phyloP scores from a whole-genome alignment of 2,113 vertebrate species.

The Pardalotus punctatus region DNA sequence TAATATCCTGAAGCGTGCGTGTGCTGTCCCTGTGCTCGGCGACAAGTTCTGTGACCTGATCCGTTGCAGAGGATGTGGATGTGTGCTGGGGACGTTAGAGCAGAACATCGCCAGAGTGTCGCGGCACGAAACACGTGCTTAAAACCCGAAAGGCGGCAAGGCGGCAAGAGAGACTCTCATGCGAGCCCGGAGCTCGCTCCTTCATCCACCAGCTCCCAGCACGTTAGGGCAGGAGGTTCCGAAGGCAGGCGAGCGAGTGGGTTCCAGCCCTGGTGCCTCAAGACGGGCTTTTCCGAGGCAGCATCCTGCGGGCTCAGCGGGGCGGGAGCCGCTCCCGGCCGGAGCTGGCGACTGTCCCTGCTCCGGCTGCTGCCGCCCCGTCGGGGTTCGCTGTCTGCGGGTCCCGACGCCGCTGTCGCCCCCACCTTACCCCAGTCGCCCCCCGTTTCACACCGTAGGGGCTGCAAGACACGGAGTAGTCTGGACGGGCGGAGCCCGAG shows the following conservation, averaged over 20 bases:
- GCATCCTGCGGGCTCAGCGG: not conserved
- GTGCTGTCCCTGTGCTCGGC: not conserved
- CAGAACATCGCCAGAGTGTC: not conserved
- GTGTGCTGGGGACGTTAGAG: not conserved
- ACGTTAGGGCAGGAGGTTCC: not conserved
- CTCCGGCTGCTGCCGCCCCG: not conserved
- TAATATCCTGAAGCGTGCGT: not conserved
- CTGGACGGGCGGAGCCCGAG: not conserved
- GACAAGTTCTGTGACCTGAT: conserved; percentile 3
- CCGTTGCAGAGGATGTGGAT: conserved; percentile 50
- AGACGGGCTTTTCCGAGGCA: not conserved
- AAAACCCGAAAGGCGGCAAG: not conserved
- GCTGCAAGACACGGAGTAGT: too few species aligned
- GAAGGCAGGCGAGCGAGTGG: not conserved
- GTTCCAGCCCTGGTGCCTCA: not conserved
- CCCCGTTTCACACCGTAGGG: not conserved
- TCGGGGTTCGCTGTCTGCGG: not conserved
- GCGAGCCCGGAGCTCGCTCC: not conserved
- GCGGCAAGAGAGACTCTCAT: not conserved
- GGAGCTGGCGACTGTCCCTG: not conserved
- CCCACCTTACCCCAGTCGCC: too few species aligned
- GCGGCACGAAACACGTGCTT: not conserved
- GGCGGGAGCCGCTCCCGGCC: not conserved
- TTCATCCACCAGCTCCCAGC: not conserved
- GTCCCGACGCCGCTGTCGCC: not conserved